phyloP scores from a whole-genome alignment of 2,113 vertebrate genomes.

The Miniopterus natalensis region DNA sequence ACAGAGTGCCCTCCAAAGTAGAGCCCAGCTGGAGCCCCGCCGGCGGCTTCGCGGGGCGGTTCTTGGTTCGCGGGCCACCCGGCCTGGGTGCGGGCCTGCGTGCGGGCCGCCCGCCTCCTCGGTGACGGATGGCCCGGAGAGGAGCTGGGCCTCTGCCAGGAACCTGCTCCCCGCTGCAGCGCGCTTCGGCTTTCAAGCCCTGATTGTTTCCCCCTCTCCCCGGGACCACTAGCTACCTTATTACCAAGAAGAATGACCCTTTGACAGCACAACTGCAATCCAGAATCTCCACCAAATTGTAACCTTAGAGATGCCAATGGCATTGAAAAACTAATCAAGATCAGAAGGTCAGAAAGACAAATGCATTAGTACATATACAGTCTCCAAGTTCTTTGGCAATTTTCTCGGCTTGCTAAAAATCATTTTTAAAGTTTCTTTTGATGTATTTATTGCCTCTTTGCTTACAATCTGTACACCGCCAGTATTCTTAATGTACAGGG shows the following conservation, averaged over 20 bases:
- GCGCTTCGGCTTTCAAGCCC: constrained; percentile 84
- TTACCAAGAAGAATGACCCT: constrained; percentile 87
- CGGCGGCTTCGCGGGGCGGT: constrained; percentile 41
- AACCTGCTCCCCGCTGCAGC: constrained; percentile 81
- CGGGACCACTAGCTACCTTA: constrained; percentile 86
- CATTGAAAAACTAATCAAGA: constrained; percentile 85
- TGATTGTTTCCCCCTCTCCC: constrained; percentile 86
- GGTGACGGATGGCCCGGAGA: constrained; percentile 83
- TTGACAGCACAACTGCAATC: constrained; percentile 83
- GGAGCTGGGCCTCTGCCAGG: constrained; percentile 83
- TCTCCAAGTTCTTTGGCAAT: constrained; percentile 80
- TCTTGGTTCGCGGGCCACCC: constrained; percentile 47
- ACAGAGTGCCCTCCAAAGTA: constrained; percentile 80
- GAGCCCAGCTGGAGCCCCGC: constrained; percentile 77
- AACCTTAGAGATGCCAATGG: constrained; percentile 80
- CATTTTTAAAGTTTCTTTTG: constrained; percentile 73
- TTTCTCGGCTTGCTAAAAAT: constrained; percentile 82
- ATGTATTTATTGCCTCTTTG: constrained; percentile 82
- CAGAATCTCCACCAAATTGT: constrained; percentile 86
- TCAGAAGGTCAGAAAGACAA: constrained; percentile 86
- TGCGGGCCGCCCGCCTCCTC: too few relatives aligned
- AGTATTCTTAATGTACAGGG: constrained; percentile 75
- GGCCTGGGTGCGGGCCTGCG: too few relatives aligned
- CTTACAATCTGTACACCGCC: constrained; percentile 80
- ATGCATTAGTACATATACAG: constrained; percentile 77